Evolutionary conservation across 2,888 invertebrate genomes (phyloP).

Genomic region (Seira ritae): DNA sequence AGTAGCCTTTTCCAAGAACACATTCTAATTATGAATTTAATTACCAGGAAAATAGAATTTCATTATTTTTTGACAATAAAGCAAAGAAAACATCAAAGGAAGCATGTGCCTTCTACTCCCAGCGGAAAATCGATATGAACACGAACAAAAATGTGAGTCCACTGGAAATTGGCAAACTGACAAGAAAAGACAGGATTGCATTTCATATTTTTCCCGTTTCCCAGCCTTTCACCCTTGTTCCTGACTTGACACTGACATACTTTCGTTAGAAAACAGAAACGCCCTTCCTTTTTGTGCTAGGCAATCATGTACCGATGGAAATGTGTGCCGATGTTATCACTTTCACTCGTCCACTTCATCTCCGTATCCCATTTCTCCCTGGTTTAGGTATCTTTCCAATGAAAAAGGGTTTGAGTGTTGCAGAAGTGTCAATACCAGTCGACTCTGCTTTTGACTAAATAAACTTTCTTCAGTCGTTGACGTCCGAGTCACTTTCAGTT

Average conservation of each 20-base stretch:
- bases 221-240: neutral
- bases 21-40: conserved; percentile 28
- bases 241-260: conserved; percentile 44
- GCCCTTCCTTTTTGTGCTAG: neutral
- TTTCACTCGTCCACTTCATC: neutral
- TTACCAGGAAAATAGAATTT: conserved; percentile 1
- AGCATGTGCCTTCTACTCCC: neutral
- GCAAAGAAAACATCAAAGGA: neutral
- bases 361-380: neutral
- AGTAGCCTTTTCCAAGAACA: neutral
- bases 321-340: neutral
- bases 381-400: neutral
- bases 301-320: neutral
- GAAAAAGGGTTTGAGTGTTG: too few relatives aligned
- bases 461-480: too few relatives aligned
- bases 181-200: neutral
- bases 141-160: neutral
- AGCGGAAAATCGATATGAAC: conserved; percentile 31
- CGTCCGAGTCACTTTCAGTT: too few relatives aligned
- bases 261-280: conserved; percentile 15
- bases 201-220: neutral
- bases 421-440: too few relatives aligned
- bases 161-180: conserved; percentile 27
- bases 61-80: neutral
- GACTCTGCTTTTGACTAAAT: too few relatives aligned